Percentiles rank a stretch among this genome's conserved stretches.
phyloP scores from a whole-genome alignment of 2,113 vertebrate species.

The Sula dactylatra region DNA sequence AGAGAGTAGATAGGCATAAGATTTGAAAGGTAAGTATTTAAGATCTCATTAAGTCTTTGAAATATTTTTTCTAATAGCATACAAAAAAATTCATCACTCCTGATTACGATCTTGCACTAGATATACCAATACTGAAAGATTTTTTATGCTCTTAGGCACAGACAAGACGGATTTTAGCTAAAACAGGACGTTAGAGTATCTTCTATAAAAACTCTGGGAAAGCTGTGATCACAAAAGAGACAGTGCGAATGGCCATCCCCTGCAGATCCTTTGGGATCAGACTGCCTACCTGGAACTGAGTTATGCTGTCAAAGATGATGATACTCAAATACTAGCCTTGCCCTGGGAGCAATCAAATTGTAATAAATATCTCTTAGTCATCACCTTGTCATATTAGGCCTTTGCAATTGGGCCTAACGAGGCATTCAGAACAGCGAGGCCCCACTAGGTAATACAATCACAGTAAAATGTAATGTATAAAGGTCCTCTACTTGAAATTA shows the following conservation, averaged over 20 bases:
- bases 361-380: background rate
- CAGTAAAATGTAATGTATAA: background rate
- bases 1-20: background rate
- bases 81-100: background rate
- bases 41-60: background rate
- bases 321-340: background rate
- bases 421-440: background rate
- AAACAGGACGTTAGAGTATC: background rate
- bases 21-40: background rate
- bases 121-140: background rate
- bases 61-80: background rate
- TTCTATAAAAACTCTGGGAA: background rate
- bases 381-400: background rate
- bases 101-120: background rate
- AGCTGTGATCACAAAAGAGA: background rate
- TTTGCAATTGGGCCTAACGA: background rate
- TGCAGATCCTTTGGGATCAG: background rate
- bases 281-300: background rate
- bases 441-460: background rate
- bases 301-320: background rate
- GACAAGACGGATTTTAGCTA: background rate
- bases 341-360: background rate
- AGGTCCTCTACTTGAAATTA: background rate
- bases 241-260: background rate
- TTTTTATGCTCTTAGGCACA: background rate